These are phyloP conservation scores for Lydus trimaculatus DNA, from an alignment of 2,888 invertebrate genomes.

Conservation along the genomic window DNA sequence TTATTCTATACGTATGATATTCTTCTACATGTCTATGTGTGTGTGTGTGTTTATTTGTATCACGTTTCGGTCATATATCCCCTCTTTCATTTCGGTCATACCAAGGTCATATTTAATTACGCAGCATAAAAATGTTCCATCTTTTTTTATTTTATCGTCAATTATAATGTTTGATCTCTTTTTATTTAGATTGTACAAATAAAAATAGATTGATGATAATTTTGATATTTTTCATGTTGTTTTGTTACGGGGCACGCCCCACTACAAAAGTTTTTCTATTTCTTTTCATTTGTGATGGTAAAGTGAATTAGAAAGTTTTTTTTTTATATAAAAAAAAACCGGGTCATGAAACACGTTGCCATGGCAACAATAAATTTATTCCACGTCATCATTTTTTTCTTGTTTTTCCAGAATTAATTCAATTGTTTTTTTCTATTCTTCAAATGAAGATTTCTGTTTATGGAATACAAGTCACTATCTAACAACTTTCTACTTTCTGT, in stretches of 20 bases:
- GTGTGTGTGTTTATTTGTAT: slow-evolving; percentile 12
- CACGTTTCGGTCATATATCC: slow-evolving; percentile 7
- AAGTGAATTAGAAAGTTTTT: background rate
- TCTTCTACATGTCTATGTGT: background rate
- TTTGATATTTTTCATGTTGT: background rate
- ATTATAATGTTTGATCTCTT: background rate
- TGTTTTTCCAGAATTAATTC: background rate
- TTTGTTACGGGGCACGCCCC: too few species aligned
- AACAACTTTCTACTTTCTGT: background rate
- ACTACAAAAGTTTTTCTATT: background rate
- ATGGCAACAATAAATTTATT: slow-evolving; percentile 21
- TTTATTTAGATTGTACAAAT: background rate
- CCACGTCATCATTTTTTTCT: slow-evolving; percentile 7
- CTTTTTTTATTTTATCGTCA: background rate
- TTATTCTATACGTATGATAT: slow-evolving; percentile 24
- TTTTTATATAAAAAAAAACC: background rate
- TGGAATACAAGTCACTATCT: too few species aligned
- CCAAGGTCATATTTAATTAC: background rate
- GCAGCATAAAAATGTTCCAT: background rate
- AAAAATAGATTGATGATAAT: background rate
- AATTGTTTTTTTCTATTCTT: background rate
- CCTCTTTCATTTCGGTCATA: slow-evolving; percentile 1
- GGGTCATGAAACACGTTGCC: slow-evolving; percentile 23
- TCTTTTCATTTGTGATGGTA: background rate
- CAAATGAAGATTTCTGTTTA: too few species aligned